Conservation (phyloP, 2,113 vertebrate genomes). For the Chloropsis hardwickii region DNA sequence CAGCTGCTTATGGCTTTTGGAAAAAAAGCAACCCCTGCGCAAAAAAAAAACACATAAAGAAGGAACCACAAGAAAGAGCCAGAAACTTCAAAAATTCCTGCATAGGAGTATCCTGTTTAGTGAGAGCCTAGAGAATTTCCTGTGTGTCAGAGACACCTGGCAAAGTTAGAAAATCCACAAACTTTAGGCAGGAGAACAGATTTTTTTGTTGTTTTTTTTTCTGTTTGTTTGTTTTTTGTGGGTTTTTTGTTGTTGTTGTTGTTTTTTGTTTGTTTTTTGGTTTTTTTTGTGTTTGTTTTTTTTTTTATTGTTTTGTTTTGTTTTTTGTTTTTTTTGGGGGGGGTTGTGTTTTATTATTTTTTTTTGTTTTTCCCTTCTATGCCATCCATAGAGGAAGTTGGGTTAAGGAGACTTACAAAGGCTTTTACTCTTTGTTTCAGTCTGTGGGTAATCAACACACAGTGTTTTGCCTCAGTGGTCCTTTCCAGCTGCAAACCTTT, state of each 20-base stretch:
- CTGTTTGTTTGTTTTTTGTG: too few relatives aligned
- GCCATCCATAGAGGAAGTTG: not conserved
- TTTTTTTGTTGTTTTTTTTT: too few relatives aligned
- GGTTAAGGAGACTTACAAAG: accelerated
- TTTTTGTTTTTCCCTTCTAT: accelerated
- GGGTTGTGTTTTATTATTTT: too few relatives aligned
- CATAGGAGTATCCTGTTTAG: not conserved
- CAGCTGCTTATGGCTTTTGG: not conserved
- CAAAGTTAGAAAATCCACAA: not conserved
- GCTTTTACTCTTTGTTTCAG: not conserved
- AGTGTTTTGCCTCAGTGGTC: not conserved
- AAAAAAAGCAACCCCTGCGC: not conserved
- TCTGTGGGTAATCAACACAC: not conserved
- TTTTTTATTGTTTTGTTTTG: too few relatives aligned
- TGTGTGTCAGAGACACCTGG: not conserved
- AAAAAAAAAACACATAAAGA: not conserved
- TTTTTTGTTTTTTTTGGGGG: too few relatives aligned
- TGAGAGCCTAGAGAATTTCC: not conserved
- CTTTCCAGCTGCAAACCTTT: not conserved
- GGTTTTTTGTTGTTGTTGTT: too few relatives aligned
- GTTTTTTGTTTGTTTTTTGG: too few relatives aligned
- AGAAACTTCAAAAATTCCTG: not conserved
- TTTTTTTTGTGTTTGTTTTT: too few relatives aligned
- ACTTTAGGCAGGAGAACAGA: not conserved
- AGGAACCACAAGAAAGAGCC: not conserved